Conservation (phyloP, 2,113 vertebrate genomes). For the Oryzias javanicus region DNA sequence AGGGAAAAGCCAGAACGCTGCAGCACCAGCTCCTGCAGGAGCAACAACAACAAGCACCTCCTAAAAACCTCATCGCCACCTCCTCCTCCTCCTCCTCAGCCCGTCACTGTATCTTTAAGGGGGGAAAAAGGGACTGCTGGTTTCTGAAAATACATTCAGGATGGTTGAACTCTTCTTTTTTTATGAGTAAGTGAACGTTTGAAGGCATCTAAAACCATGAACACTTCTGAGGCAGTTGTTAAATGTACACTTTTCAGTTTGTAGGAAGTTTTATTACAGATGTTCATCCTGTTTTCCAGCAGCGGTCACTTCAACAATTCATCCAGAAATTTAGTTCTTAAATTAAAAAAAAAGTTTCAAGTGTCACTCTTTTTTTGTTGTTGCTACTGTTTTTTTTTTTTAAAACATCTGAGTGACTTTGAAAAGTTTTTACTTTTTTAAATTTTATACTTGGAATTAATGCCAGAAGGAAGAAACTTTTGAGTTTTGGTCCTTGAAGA, state of each 20-base stretch:
- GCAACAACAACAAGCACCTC: conserved; percentile 71
- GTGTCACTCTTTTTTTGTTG: not conserved
- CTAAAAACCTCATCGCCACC: conserved; percentile 61
- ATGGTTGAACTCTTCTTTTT: not conserved
- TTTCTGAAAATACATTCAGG: not conserved
- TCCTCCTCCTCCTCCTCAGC: not conserved
- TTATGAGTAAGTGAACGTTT: too few relatives aligned
- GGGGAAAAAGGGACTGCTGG: conserved; percentile 17
- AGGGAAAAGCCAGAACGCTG: conserved; percentile 82
- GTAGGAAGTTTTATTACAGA: not conserved
- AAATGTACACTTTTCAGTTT: not conserved
- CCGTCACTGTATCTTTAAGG: not conserved
- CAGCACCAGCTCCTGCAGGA: conserved; percentile 67
- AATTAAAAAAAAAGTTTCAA: not conserved
- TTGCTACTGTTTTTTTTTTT: not conserved
- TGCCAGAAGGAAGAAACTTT: too few relatives aligned
- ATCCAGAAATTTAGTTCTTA: not conserved
- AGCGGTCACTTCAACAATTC: not conserved
- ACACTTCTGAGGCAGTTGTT: too few relatives aligned
- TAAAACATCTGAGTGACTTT: not conserved
- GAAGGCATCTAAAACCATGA: too few relatives aligned
- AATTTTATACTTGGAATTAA: too few relatives aligned
- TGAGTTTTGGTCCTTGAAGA: too few relatives aligned
- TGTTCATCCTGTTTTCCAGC: not conserved
- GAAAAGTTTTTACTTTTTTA: too few relatives aligned